Conservation (phyloP, 1,140 invertebrate genomes). For the Portunus trituberculatus region DNA sequence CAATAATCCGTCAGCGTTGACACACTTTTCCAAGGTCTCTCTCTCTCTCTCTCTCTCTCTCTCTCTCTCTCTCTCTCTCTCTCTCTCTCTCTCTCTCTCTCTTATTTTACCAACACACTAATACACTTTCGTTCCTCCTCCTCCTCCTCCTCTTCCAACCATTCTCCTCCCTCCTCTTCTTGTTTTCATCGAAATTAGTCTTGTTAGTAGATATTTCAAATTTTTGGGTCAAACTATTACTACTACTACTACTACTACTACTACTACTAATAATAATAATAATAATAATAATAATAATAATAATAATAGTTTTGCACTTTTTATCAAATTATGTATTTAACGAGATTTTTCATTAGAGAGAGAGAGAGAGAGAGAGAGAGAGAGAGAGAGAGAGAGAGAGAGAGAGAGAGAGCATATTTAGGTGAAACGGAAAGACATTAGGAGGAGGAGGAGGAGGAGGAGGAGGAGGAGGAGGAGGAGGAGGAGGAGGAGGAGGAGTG, state of each 20-base stretch:
- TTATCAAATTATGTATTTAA: too few species aligned
- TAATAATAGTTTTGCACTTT: neutral
- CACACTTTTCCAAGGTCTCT: neutral
- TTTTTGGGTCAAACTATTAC: neutral
- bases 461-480: conserved; percentile 7
- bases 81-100: conserved; percentile 40
- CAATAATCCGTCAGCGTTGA: neutral
- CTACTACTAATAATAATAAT: neutral
- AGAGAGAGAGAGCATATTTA: neutral
- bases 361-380: neutral
- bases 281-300: neutral
- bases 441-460: conserved; percentile 36
- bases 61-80: conserved; percentile 43
- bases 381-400: neutral
- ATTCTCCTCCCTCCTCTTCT: neutral
- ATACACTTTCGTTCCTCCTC: neutral
- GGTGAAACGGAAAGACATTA: neutral
- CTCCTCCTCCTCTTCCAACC: neutral
- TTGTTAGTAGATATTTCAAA: neutral
- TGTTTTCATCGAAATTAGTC: neutral
- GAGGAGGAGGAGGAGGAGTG: conserved; percentile 1
- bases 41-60: conserved; percentile 41
- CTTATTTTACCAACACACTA: neutral
- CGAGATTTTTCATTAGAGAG: neutral
- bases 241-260: conserved; percentile 23